phyloP scores from a whole-genome alignment of 1,140 invertebrate genomes.

The Leptopilina boulardi region DNA sequence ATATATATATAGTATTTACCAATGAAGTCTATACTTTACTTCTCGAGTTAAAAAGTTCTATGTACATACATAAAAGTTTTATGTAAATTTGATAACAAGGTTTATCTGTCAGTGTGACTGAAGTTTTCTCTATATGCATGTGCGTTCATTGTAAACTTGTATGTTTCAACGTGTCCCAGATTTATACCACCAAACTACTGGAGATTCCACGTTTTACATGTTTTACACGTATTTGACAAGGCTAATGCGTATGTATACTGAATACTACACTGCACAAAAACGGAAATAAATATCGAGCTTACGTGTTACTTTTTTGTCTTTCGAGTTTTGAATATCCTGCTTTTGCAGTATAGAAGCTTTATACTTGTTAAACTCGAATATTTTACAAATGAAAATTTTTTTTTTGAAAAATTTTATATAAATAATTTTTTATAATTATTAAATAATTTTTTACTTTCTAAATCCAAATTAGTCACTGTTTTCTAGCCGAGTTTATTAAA shows the following conservation, averaged over 20 bases:
- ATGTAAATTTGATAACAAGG: neutral
- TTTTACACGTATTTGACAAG: conserved; percentile 11
- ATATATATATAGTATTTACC: neutral
- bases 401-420: neutral
- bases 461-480: too few relatives aligned
- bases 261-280: neutral
- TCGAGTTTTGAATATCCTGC: neutral
- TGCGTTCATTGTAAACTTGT: neutral
- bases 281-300: conserved; percentile 9
- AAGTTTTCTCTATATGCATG: neutral
- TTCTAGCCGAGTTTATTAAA: too few relatives aligned
- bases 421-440: neutral
- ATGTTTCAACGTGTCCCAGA: conserved; percentile 5
- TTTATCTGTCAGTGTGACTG: neutral
- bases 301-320: conserved; percentile 1
- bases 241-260: conserved; percentile 9
- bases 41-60: neutral
- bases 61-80: neutral
- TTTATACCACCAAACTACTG: neutral
- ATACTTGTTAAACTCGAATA: neutral
- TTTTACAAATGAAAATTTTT: neutral
- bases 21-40: neutral
- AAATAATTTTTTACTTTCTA: too few relatives aligned
- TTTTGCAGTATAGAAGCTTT: neutral
- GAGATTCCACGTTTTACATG: conserved; percentile 4